phyloP scores from a whole-genome alignment of 2,113 vertebrate species.

The Athene cunicularia region DNA sequence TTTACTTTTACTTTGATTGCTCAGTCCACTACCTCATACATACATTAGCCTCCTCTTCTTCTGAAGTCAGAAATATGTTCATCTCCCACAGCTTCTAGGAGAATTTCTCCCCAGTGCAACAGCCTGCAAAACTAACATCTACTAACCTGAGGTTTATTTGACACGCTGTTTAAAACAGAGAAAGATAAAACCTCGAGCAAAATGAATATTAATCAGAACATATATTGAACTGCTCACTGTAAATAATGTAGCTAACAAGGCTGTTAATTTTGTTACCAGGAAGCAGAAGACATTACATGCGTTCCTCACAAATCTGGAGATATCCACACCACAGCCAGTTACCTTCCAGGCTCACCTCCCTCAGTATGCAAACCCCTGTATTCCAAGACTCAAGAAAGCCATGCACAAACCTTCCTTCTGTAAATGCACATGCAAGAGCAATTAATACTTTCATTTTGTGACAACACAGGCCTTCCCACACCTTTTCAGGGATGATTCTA shows the following conservation, averaged over 20 bases:
- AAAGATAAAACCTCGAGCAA: neutral
- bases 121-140: neutral
- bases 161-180: neutral
- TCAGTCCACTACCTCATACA: neutral
- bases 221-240: neutral
- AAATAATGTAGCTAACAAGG: neutral
- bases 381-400: neutral
- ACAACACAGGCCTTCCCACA: neutral
- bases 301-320: neutral
- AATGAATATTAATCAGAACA: neutral
- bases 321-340: neutral
- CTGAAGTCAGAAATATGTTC: neutral
- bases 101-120: neutral
- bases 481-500: neutral
- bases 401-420: neutral
- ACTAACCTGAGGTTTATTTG: neutral
- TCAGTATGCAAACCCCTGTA: fast-evolving
- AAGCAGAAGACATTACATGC: neutral
- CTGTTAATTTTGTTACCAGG: neutral
- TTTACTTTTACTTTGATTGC: neutral
- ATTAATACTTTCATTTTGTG: neutral
- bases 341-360: neutral
- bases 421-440: fast-evolving
- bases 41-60: fast-evolving
- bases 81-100: neutral